Evolutionary conservation across 2,888 invertebrate species (phyloP), one percentile per base, ranked within the genome.

Genomic region (Hirtodrosophila cameraria): DNA sequence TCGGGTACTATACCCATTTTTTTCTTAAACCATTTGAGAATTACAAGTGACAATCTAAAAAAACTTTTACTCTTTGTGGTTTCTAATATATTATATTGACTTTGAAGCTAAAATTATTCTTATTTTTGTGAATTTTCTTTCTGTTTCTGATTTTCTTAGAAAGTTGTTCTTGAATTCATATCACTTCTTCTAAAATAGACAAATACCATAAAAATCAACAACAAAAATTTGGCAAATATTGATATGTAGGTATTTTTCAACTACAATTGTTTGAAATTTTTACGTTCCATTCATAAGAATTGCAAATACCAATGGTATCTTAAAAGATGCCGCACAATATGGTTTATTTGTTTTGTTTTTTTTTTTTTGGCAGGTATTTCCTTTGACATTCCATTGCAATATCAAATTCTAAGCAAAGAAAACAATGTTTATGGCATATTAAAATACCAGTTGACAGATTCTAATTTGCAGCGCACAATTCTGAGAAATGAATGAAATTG

Each of bases 381-480:
- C 27, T 11, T 13, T 41, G 15, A 42, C 55, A 52, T 68, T 59
- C 54, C 62, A 63, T 16, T 41, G 50, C 48, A 65, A 50, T 48
- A 48, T 36, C 45, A 33, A 33, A n/a, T n/a, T n/a, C n/a, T n/a
- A n/a, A 12, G 36, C 25, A 45, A 46, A 35, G 28, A 42, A 33
- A 52, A 53, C 65, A 48, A 27, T 70, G 46, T 59, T 59, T 42
- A n/a, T 18, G 30, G 49, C 53, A 64, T 52, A 65, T 70, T 69
- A 50, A 64, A 72, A 78, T 75, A 64, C 60, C 63, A 57, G 60
- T 61, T 81, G 76, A 76, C 79, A 82, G 72, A 75, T 81, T 70
- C 28, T 78, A 80, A 78, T 81, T 81, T 81, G 64, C 80, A 64
- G 66, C 64, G 25, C 38, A 9, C 36, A 72, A 15, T 79, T 75